Evolutionary conservation across 2,113 vertebrate genomes (phyloP).

Genomic region (Tetraodon nigroviridis): DNA sequence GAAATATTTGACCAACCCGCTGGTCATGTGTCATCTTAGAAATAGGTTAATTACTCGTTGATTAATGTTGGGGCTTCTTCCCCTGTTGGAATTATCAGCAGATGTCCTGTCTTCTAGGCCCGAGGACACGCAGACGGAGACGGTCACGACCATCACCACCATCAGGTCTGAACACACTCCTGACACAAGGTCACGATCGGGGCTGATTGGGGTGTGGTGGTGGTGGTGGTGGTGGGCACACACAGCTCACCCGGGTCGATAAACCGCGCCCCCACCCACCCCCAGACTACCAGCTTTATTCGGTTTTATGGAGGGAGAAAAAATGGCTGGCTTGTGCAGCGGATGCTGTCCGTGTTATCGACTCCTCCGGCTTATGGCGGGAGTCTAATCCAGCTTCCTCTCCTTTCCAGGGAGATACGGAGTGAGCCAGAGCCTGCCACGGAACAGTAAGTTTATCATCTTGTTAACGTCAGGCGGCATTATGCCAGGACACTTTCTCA

Average conservation of each 20-base stretch:
- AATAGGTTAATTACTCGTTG: no score
- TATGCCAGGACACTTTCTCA: conserved; percentile 33
- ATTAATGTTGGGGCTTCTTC: not conserved
- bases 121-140: conserved; percentile 29
- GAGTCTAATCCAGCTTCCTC: conserved; percentile 45
- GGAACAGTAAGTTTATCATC: conserved; percentile 66
- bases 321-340: conserved; percentile 28
- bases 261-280: conserved; percentile 18
- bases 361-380: conserved; percentile 29
- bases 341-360: conserved; percentile 40
- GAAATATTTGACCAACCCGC: no score
- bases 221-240: conserved; percentile 13
- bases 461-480: conserved; percentile 40
- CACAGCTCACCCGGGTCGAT: conserved; percentile 44
- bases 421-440: conserved; percentile 40
- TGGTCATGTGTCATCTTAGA: no score
- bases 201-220: not conserved
- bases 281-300: conserved; percentile 39
- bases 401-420: conserved; percentile 55
- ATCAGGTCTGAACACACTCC: conserved; percentile 34
- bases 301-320: conserved; percentile 2
- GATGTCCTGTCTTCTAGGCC: conserved; percentile 43
- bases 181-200: conserved; percentile 4
- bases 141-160: conserved; percentile 44
- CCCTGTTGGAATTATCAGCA: conserved; percentile 28